A percentile compares a stretch with the other conserved stretches of the same genome.
Evolutionary conservation across 2,113 vertebrate species (phyloP).

Genomic region (Caracal caracal): DNA sequence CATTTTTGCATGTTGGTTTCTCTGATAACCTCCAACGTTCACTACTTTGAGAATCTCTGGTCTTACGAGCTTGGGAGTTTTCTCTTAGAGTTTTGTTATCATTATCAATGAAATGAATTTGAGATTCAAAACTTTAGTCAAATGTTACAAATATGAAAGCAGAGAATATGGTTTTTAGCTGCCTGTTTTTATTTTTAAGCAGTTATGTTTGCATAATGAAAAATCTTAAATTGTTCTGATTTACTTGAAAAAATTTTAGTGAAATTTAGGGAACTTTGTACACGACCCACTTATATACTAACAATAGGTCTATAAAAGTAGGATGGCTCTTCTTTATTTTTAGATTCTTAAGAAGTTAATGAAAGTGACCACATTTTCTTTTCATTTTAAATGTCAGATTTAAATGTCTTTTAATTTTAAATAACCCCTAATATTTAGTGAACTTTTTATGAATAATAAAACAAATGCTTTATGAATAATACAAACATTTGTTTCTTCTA

Average conservation of each 20-base stretch:
- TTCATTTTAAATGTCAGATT: background rate
- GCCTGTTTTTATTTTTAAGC: background rate
- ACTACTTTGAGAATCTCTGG: background rate
- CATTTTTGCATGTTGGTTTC: background rate
- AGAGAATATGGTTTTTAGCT: background rate
- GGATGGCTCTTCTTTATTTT: conserved; percentile 4
- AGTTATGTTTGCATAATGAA: conserved; percentile 25
- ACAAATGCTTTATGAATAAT: background rate
- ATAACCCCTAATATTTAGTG: background rate
- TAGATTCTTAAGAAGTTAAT: background rate
- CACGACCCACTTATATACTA: conserved; percentile 41
- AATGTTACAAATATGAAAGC: background rate
- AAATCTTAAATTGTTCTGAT: background rate
- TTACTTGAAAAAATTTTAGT: background rate
- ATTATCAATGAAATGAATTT: background rate
- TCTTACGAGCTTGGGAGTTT: background rate
- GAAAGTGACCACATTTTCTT: background rate
- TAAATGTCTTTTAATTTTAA: background rate
- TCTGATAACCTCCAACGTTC: background rate
- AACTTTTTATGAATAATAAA: background rate
- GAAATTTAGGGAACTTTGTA: conserved; percentile 15
- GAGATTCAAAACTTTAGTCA: background rate
- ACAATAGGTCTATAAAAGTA: conserved; percentile 52
- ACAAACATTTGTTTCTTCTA: background rate
- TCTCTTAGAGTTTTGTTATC: background rate